Evolutionary conservation across 2,797 vertebrate species (phyloP).

Genomic region (Enteromius argenteus): DNA sequence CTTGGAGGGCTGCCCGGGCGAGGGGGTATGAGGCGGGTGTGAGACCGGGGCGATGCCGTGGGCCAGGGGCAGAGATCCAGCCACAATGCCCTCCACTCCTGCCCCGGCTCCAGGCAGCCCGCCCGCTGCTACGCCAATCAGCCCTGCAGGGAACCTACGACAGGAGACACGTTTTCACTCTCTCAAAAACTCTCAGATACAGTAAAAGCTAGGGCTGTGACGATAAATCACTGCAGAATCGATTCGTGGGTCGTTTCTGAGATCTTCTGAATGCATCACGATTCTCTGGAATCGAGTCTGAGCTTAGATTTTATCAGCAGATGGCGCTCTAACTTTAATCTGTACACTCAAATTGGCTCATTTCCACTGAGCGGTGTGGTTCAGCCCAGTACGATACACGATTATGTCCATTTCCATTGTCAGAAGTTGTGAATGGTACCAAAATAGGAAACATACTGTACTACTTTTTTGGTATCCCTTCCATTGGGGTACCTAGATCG

Average conservation of each 20-base stretch:
- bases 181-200: neutral
- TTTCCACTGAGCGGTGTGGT: too few species aligned
- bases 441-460: too few species aligned
- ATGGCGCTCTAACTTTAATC: neutral
- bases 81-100: slow-evolving; percentile 88
- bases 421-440: too few species aligned
- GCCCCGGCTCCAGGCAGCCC: slow-evolving; percentile 83
- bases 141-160: slow-evolving; percentile 87
- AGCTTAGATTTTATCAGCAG: neutral
- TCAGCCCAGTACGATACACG: too few species aligned
- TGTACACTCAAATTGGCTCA: neutral
- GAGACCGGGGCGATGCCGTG: slow-evolving; percentile 88
- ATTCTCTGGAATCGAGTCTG: neutral
- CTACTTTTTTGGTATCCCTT: too few species aligned
- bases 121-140: slow-evolving; percentile 88
- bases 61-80: slow-evolving; percentile 78
- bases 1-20: slow-evolving; percentile 90
- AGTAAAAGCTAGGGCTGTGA: neutral
- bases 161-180: slow-evolving; percentile 24
- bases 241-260: neutral
- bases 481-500: too few species aligned
- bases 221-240: neutral
- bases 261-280: neutral
- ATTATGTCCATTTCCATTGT: too few species aligned
- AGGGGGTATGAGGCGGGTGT: slow-evolving; percentile 87